These are phyloP conservation scores for Tauraco hartlaubi DNA, from an alignment of 2,797 vertebrate species.

Conservation along the genomic window DNA sequence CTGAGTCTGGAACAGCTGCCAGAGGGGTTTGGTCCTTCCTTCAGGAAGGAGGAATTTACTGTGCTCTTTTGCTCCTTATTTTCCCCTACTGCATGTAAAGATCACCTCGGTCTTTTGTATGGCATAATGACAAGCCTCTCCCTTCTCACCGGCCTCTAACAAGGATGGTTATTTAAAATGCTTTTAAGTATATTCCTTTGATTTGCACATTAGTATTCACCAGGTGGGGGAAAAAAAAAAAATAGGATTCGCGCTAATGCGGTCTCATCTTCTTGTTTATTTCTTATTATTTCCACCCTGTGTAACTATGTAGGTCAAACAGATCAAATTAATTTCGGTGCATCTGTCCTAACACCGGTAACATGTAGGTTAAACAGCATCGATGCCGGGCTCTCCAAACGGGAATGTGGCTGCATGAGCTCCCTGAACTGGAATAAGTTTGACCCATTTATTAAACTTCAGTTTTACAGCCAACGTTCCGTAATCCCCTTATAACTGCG, in stretches of 20 bases:
- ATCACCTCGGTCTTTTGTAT: neutral
- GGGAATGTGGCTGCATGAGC: neutral
- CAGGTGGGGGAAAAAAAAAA: neutral
- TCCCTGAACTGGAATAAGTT: neutral
- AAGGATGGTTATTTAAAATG: neutral
- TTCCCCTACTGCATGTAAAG: neutral
- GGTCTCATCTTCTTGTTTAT: neutral
- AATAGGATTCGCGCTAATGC: neutral
- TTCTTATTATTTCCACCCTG: neutral
- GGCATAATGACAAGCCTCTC: neutral
- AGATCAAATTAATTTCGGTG: neutral
- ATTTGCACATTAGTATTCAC: constrained; percentile 41
- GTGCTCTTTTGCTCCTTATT: neutral
- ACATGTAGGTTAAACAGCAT: neutral
- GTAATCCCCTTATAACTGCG: neutral
- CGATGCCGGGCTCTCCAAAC: neutral
- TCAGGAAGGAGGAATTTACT: neutral
- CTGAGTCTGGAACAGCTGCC: accelerated
- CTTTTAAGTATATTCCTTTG: constrained; percentile 47
- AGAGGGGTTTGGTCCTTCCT: neutral
- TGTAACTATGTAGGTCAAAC: neutral
- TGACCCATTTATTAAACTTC: neutral
- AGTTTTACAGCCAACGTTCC: neutral
- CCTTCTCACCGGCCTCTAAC: neutral
- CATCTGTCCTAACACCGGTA: neutral